These are phyloP conservation scores for Argyra leucocephala DNA, from an alignment of 2,888 invertebrate genomes.

Conservation along the genomic window DNA sequence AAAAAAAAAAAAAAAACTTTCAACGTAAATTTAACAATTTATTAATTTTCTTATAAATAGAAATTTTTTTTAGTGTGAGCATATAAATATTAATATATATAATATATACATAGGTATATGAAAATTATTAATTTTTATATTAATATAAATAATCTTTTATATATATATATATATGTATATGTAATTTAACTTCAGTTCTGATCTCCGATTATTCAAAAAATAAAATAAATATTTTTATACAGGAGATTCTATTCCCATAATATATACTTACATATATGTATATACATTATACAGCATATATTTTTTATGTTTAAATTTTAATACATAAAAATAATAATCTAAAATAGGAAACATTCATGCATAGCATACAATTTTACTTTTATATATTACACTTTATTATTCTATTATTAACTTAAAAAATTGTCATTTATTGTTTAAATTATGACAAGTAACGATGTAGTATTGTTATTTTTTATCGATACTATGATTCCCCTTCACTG, in stretches of 20 bases:
- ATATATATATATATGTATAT: not conserved
- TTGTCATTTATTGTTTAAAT: not conserved
- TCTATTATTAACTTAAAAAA: not conserved
- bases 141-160: not conserved
- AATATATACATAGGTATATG: too few species aligned
- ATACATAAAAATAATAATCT: not conserved
- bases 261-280: too few species aligned
- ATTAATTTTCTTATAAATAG: too few species aligned
- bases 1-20: too few species aligned
- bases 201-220: not conserved
- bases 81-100: too few species aligned
- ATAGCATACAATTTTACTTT: not conserved
- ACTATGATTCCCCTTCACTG: not conserved
- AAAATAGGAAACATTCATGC: not conserved
- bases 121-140: too few species aligned
- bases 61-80: too few species aligned
- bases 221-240: not conserved
- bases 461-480: not conserved
- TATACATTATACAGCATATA: not conserved
- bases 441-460: not conserved
- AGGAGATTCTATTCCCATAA: conserved; percentile 2
- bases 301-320: not conserved
- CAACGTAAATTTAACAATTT: too few species aligned
- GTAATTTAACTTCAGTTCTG: not conserved
- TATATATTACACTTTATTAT: not conserved